A percentile compares a stretch with the other conserved stretches of the same genome.
Conservation (phyloP, 2,797 vertebrate genomes). For the Vireo griseus region DNA sequence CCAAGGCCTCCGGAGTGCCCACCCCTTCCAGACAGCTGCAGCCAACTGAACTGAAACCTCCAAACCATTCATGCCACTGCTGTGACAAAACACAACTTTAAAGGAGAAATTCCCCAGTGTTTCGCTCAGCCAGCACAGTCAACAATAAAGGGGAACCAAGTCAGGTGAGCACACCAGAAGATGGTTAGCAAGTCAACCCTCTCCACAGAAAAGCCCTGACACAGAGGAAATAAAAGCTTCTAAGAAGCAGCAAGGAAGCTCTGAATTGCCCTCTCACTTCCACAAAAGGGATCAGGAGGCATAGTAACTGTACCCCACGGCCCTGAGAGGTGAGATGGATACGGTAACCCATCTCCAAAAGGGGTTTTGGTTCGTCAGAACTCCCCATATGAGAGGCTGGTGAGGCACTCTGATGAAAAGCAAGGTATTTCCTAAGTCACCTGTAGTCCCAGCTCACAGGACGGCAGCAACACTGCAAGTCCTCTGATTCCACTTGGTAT, state of each 20-base stretch:
- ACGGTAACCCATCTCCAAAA: rapidly evolving
- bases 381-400: neutral
- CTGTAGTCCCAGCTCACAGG: neutral
- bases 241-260: neutral
- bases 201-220: neutral
- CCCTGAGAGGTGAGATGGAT: neutral
- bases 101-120: neutral
- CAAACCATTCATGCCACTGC: neutral
- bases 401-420: neutral
- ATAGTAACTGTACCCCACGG: neutral
- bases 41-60: slow-evolving; percentile 19
- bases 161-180: neutral
- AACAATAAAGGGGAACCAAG: neutral
- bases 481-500: neutral
- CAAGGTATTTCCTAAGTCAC: neutral
- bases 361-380: neutral
- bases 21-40: slow-evolving; percentile 33
- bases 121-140: neutral
- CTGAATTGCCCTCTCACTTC: neutral
- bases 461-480: rapidly evolving
- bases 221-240: neutral
- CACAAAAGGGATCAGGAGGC: neutral
- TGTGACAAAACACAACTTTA: neutral
- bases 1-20: neutral
- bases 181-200: neutral